Evolutionary conservation across 1,140 invertebrate genomes (phyloP).

Genomic region (Rhopalosiphum maidis): DNA sequence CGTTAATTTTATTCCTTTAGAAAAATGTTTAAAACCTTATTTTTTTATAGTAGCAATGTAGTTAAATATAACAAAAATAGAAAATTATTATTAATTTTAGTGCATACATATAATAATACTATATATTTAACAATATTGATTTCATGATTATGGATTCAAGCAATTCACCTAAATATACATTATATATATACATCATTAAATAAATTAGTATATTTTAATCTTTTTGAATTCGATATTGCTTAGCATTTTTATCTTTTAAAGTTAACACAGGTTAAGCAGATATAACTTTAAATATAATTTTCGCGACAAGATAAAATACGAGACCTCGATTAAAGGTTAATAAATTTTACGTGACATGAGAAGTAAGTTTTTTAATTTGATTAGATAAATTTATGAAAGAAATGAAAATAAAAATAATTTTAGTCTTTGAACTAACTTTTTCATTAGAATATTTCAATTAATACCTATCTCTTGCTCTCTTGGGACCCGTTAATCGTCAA

Average conservation of each 20-base stretch:
- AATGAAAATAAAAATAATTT: not conserved
- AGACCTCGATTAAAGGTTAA: not conserved
- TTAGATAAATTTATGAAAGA: not conserved
- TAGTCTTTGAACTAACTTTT: not conserved
- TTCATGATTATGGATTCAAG: not conserved
- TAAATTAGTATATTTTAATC: not conserved
- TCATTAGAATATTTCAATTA: not conserved
- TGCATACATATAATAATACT: not conserved
- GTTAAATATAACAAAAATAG: not conserved
- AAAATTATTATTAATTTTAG: not conserved
- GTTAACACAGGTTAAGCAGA: not conserved
- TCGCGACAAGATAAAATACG: not conserved
- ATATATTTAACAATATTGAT: not conserved
- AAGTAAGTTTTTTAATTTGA: not conserved
- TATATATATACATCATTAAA: not conserved
- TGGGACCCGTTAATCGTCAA: not conserved
- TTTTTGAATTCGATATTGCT: not conserved
- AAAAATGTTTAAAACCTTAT: not conserved
- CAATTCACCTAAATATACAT: not conserved
- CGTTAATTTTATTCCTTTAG: not conserved
- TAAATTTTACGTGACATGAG: conserved; percentile 2
- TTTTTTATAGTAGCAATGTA: not conserved
- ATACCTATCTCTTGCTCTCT: not conserved
- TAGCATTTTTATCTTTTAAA: not conserved
- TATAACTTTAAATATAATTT: not conserved